Evolutionary conservation across 2,113 vertebrate genomes (phyloP).

Genomic region (Anseranas semipalmata): DNA sequence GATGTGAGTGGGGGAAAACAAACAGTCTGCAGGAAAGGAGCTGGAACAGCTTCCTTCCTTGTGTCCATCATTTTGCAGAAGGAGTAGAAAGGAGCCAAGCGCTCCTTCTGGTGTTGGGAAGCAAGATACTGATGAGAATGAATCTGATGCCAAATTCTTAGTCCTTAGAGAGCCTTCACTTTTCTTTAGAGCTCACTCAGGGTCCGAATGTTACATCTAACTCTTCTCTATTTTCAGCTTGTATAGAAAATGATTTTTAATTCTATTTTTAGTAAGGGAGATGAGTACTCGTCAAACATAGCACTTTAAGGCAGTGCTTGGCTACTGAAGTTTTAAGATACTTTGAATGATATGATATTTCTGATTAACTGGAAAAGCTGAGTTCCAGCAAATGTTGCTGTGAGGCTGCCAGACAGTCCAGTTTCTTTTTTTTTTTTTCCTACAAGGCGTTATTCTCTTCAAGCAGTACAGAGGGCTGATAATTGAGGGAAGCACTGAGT

Average conservation of each 20-base stretch:
- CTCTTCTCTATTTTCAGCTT: slow-evolving; percentile 33
- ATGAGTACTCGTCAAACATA: slow-evolving; percentile 30
- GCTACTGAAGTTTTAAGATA: not conserved
- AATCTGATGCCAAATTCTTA: not conserved
- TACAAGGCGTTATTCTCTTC: not conserved
- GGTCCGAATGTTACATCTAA: not conserved
- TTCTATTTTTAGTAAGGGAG: slow-evolving; percentile 44
- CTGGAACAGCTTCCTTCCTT: not conserved
- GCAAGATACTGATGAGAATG: not conserved
- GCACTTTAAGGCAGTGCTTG: not conserved
- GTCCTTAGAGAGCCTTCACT: not conserved
- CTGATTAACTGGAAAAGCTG: not conserved
- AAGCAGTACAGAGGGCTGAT: not conserved
- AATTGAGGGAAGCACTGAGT: not conserved
- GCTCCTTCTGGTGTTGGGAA: not conserved
- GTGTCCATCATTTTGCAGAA: not conserved
- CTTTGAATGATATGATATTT: not conserved
- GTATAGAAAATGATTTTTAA: slow-evolving; percentile 10
- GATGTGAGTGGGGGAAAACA: not conserved
- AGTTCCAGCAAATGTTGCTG: not conserved
- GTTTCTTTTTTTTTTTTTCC: not conserved
- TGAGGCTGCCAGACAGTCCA: not conserved
- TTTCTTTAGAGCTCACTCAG: slow-evolving; percentile 1
- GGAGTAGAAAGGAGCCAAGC: not conserved
- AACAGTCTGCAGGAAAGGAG: not conserved